These are phyloP conservation scores for Salticus scenicus DNA, from an alignment of 2,888 invertebrate genomes.

Conservation along the genomic window DNA sequence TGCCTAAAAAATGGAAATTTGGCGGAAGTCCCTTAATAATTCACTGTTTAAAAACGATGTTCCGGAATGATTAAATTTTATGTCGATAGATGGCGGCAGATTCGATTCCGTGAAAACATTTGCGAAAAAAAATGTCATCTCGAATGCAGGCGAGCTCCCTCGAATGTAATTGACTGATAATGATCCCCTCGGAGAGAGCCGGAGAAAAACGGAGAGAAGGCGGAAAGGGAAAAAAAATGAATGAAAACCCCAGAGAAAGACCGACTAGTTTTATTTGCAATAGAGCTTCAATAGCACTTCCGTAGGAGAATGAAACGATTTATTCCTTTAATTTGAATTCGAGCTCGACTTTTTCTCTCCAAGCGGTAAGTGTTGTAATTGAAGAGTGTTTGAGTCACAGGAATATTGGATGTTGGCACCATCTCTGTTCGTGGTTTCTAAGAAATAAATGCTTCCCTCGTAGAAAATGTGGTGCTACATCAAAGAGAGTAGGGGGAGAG, in stretches of 20 bases:
- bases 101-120: constrained; percentile 46
- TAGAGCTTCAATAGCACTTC: constrained; percentile 62
- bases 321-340: constrained; percentile 69
- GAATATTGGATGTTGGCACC: constrained; percentile 45
- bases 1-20: too few relatives aligned
- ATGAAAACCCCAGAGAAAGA: constrained; percentile 48
- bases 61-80: constrained; percentile 28
- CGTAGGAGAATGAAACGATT: constrained; percentile 64
- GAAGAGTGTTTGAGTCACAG: constrained; percentile 65
- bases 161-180: constrained; percentile 69
- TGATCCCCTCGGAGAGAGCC: constrained; percentile 52
- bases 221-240: constrained; percentile 26
- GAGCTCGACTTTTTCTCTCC: constrained; percentile 10
- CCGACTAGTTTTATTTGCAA: constrained; percentile 59
- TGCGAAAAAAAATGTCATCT: constrained; percentile 51
- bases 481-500: too few relatives aligned
- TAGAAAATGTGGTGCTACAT: constrained; percentile 29
- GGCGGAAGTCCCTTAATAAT: neutral
- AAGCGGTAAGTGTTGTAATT: constrained; percentile 62
- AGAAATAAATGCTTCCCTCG: constrained; percentile 38
- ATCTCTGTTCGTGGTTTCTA: constrained; percentile 6
- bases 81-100: constrained; percentile 57
- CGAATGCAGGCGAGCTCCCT: constrained; percentile 31
- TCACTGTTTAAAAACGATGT: constrained; percentile 2
- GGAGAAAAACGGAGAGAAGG: neutral